Conservation (phyloP, 92 coral and sea anemone genomes). For the Epizoanthus rinbou region DNA sequence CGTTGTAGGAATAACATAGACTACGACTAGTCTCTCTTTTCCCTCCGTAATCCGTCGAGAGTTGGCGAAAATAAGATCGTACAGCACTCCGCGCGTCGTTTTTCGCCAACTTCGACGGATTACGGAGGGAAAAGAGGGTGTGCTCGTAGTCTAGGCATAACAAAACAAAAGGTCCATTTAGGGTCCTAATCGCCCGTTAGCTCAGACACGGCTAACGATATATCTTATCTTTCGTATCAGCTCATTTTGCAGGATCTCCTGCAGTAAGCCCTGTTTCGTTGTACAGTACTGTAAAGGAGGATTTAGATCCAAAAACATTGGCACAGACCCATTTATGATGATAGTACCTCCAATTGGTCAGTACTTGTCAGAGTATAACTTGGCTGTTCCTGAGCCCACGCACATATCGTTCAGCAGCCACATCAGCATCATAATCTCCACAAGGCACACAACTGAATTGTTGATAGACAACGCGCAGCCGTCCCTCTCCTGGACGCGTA, state of each 20-base stretch:
- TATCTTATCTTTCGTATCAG: neutral
- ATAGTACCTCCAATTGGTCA: conserved; percentile 62
- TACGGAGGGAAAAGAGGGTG: no score
- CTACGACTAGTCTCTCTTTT: no score
- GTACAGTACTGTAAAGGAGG: conserved; percentile 40
- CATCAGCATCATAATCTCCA: conserved; percentile 43
- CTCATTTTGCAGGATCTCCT: neutral
- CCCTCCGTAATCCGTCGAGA: no score
- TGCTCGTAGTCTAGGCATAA: no score
- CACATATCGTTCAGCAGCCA: conserved; percentile 52
- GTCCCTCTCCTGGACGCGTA: conserved; percentile 14
- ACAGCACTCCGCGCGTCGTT: no score
- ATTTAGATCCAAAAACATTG: neutral
- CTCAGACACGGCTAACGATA: neutral
- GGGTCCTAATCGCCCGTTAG: no score
- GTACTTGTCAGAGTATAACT: conserved; percentile 50
- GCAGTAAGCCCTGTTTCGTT: conserved; percentile 45
- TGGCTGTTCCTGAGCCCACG: conserved; percentile 50
- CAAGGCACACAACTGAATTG: neutral
- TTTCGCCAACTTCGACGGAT: no score
- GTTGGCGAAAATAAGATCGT: no score
- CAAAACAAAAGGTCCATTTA: no score
- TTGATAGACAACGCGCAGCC: conserved; percentile 8
- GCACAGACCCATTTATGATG: conserved; percentile 59
- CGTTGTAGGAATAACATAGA: no score